Percentiles rank a stretch among this genome's conserved stretches.
These are phyloP conservation scores for Muscicapa striata DNA, from an alignment of 2,797 vertebrate genomes.

Conservation along the genomic window DNA sequence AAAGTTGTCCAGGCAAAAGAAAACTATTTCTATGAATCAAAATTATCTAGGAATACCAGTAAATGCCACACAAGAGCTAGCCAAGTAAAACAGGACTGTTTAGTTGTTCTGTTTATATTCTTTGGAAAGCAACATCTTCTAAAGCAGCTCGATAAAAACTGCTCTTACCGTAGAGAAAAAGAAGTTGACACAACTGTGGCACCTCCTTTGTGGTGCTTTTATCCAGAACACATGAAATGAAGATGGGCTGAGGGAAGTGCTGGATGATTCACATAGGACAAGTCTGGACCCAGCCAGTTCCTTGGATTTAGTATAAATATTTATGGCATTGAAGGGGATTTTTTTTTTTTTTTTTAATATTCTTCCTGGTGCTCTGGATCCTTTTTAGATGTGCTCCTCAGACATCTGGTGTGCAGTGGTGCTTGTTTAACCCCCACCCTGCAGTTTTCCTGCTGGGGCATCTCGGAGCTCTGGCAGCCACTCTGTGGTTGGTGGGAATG, in stretches of 20 bases:
- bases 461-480: background rate
- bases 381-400: background rate
- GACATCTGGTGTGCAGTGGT: constrained; percentile 55
- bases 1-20: background rate
- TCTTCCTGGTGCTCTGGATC: background rate
- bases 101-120: constrained; percentile 12
- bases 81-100: background rate
- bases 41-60: background rate
- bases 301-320: constrained; percentile 60
- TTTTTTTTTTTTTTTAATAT: constrained; percentile 10
- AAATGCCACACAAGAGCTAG: background rate
- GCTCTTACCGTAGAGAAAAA: background rate
- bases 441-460: constrained; percentile 36
- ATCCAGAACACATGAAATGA: background rate
- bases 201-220: constrained; percentile 22
- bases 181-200: background rate
- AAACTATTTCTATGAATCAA: background rate
- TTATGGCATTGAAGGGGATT: constrained; percentile 21
- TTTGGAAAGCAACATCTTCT: background rate
- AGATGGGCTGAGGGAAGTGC: background rate
- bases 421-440: constrained; percentile 41
- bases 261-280: constrained; percentile 14
- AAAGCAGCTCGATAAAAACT: background rate
- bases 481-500: background rate
- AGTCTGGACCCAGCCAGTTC: constrained; percentile 24